Percentiles rank a stretch among this genome's conserved stretches.
These are phyloP conservation scores for Mythimna lalbum DNA, from an alignment of 2,888 invertebrate genomes.

Conservation along the genomic window DNA sequence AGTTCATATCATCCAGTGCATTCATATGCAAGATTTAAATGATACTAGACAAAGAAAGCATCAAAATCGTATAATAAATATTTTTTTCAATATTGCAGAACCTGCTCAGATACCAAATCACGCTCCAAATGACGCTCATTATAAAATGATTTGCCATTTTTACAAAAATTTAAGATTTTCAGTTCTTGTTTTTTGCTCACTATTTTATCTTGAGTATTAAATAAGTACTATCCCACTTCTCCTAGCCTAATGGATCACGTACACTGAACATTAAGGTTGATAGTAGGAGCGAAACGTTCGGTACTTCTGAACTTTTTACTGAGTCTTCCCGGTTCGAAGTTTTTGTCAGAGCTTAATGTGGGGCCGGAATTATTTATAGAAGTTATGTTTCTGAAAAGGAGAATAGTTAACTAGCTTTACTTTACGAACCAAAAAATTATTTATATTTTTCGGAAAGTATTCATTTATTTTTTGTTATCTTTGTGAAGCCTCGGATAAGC, in stretches of 20 bases:
- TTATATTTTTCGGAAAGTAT: not conserved
- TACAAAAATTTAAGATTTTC: constrained; percentile 14
- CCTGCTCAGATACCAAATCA: not conserved
- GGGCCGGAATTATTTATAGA: constrained; percentile 54
- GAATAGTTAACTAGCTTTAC: constrained; percentile 7
- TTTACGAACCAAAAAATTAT: not conserved
- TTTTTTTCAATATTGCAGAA: not conserved
- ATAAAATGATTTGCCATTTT: constrained; percentile 17
- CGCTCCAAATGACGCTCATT: constrained; percentile 9
- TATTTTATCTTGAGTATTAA: constrained; percentile 49
- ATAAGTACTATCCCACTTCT: constrained; percentile 44
- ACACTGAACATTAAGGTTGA: constrained; percentile 68
- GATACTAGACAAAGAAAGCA: not conserved
- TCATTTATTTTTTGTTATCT: not conserved
- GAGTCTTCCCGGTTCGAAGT: constrained; percentile 45
- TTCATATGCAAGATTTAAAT: not conserved
- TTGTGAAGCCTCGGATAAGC: not conserved
- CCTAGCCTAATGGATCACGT: constrained; percentile 72
- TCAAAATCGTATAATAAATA: not conserved
- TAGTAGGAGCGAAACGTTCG: constrained; percentile 59
- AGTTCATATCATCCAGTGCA: not conserved
- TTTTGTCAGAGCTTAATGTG: constrained; percentile 54
- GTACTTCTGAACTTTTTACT: constrained; percentile 62
- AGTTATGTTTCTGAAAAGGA: constrained; percentile 38
- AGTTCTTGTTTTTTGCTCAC: constrained; percentile 8